Percentiles rank a stretch among this genome's conserved stretches.
phyloP scores from a whole-genome alignment of 2,113 vertebrate species.

The Parus major region DNA sequence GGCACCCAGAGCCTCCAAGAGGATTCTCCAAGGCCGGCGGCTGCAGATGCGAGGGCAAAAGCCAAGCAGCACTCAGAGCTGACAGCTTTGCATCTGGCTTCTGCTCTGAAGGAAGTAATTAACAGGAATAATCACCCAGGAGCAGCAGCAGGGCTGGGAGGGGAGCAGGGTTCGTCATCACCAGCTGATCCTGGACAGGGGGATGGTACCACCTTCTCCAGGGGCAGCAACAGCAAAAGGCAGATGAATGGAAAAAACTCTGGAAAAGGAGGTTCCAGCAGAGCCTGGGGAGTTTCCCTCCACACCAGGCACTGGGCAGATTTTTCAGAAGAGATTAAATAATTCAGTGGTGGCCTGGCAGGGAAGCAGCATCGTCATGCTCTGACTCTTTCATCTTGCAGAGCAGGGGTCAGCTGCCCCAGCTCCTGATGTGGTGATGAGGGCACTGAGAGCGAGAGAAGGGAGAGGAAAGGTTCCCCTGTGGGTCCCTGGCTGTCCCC shows the following conservation, averaged over 20 bases:
- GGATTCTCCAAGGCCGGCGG: neutral
- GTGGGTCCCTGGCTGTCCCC: neutral
- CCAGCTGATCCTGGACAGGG: neutral
- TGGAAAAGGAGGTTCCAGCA: neutral
- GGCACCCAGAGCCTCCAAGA: neutral
- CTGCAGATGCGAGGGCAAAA: neutral
- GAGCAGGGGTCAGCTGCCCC: neutral
- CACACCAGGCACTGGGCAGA: neutral
- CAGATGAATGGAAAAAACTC: neutral
- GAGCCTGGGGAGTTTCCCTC: neutral
- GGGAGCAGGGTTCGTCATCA: neutral
- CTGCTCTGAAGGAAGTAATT: neutral
- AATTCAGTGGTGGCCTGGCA: neutral
- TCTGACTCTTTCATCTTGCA: neutral
- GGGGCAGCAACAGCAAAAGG: neutral
- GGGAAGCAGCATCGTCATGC: neutral
- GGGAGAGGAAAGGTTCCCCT: neutral
- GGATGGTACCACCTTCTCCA: accelerated
- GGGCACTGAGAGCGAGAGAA: neutral
- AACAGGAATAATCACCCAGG: neutral
- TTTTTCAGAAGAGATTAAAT: neutral
- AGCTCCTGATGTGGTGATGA: neutral
- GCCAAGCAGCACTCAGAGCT: neutral
- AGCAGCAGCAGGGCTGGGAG: neutral
- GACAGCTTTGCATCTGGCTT: neutral